These are phyloP conservation scores for Bubo scandiacus DNA, from an alignment of 2,113 vertebrate genomes.

Conservation along the genomic window DNA sequence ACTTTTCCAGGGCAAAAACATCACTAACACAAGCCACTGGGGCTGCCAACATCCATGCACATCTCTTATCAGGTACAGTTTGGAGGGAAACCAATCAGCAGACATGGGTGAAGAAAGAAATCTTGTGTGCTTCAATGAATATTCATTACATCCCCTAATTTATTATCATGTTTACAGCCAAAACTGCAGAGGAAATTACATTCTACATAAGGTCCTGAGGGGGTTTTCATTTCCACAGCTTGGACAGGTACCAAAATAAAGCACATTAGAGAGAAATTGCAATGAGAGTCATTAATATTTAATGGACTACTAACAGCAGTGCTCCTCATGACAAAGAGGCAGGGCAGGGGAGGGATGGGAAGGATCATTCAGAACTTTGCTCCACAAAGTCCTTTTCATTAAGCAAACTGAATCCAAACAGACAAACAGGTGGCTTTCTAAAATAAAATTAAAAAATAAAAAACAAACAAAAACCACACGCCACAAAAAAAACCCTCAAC, in stretches of 20 bases:
- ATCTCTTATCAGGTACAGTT: neutral
- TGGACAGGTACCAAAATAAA: slow-evolving; percentile 70
- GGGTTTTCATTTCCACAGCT: slow-evolving; percentile 58
- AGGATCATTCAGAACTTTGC: neutral
- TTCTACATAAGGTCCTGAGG: slow-evolving; percentile 39
- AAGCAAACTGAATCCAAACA: neutral
- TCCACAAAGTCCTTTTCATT: neutral
- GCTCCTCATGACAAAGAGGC: neutral
- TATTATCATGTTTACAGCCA: slow-evolving; percentile 72
- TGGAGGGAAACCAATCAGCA: neutral
- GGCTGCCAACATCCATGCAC: neutral
- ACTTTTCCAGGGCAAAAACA: neutral
- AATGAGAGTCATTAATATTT: slow-evolving; percentile 64
- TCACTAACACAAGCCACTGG: neutral
- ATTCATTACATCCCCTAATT: slow-evolving; percentile 69
- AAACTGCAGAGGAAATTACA: slow-evolving; percentile 68
- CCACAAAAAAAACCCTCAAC: neutral
- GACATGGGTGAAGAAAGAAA: neutral
- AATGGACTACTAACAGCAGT: slow-evolving; percentile 49
- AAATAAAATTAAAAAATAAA: neutral
- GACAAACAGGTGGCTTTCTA: neutral
- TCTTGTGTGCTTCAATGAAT: slow-evolving; percentile 38
- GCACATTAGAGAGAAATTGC: slow-evolving; percentile 63
- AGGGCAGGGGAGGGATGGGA: neutral
- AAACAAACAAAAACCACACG: neutral